These are phyloP conservation scores for Tetrapedia diversipes DNA, from an alignment of 2,888 invertebrate genomes.

Conservation along the genomic window DNA sequence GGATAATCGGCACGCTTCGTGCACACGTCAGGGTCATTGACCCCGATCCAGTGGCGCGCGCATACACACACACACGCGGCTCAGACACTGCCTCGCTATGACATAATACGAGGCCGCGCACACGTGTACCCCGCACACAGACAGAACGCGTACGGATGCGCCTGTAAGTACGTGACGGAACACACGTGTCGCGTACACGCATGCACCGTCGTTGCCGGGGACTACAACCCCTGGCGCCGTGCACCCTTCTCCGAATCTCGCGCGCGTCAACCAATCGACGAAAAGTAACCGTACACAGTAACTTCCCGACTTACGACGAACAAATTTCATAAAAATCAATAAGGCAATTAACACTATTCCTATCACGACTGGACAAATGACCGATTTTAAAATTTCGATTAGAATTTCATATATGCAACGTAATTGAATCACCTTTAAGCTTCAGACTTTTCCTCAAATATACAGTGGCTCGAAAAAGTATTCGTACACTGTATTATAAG, in stretches of 20 bases:
- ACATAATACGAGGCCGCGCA: slow-evolving; percentile 59
- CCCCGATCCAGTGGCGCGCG: slow-evolving; percentile 64
- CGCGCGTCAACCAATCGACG: slow-evolving; percentile 1
- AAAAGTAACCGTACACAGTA: no score
- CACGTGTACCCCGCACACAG: slow-evolving; percentile 58
- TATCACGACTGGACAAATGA: no score
- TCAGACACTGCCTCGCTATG: slow-evolving; percentile 42
- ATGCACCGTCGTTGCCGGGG: background rate
- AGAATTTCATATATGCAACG: no score
- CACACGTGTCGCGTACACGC: slow-evolving; percentile 47
- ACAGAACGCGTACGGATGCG: background rate
- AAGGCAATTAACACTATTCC: no score
- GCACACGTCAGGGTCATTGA: slow-evolving; percentile 80
- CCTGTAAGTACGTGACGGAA: slow-evolving; percentile 29
- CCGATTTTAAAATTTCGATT: no score
- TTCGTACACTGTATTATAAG: no score
- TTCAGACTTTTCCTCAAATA: no score
- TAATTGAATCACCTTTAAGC: no score
- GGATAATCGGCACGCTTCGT: slow-evolving; percentile 78
- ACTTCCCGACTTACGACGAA: no score
- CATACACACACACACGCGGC: slow-evolving; percentile 2
- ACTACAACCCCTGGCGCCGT: slow-evolving; percentile 22
- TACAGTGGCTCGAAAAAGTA: no score
- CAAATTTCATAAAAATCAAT: no score
- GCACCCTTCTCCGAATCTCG: slow-evolving; percentile 12